Evolutionary conservation across 1,140 invertebrate species (phyloP).

Genomic region (Asbolus verrucosus): DNA sequence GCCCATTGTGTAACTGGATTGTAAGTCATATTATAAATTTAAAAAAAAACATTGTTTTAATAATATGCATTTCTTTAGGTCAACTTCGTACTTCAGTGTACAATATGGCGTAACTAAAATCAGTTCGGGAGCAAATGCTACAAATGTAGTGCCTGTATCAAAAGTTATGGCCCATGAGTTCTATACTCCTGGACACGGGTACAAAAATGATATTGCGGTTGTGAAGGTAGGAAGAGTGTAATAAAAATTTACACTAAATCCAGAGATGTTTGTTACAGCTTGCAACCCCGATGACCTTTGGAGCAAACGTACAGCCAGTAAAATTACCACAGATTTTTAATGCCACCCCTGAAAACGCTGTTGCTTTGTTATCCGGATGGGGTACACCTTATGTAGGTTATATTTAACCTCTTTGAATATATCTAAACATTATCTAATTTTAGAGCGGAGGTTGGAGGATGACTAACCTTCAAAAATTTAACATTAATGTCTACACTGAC

Average conservation of each 20-base stretch:
- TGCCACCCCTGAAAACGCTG: neutral
- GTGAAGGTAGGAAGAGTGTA: neutral
- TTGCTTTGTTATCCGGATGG: constrained; percentile 8
- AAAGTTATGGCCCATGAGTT: neutral
- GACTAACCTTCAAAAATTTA: constrained; percentile 61
- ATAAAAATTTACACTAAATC: constrained; percentile 10
- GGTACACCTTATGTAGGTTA: neutral
- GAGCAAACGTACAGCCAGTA: neutral
- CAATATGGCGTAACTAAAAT: constrained; percentile 50
- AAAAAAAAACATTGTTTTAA: neutral
- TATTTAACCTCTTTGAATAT: no score
- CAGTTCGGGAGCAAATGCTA: neutral
- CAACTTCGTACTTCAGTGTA: neutral
- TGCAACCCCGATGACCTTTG: neutral
- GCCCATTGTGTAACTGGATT: constrained; percentile 55
- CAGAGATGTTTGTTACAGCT: constrained; percentile 22
- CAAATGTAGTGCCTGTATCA: neutral
- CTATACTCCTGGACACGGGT: neutral
- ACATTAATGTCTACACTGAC: constrained; percentile 61
- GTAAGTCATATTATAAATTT: neutral
- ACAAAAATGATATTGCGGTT: neutral
- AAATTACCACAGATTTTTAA: neutral
- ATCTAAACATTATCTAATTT: neutral
- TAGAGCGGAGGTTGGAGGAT: constrained; percentile 63
- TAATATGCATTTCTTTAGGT: neutral